phyloP scores from a whole-genome alignment of 2,797 vertebrate species.

The Artibeus lituratus region DNA sequence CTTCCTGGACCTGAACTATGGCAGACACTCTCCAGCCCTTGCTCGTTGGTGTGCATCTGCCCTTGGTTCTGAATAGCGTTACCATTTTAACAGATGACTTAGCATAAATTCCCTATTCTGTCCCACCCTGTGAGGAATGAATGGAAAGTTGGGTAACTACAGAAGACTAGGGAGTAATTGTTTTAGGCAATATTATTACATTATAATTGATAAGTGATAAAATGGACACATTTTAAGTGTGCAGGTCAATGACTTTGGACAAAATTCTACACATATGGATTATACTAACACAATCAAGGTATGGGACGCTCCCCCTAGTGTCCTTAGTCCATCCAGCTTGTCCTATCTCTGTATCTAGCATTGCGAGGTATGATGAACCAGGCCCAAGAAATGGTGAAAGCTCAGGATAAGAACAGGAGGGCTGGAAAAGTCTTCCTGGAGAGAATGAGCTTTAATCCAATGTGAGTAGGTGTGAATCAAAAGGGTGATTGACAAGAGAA shows the following conservation, averaged over 20 bases:
- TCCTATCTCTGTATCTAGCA: not conserved
- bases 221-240: not conserved
- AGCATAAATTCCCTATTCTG: not conserved
- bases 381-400: not conserved
- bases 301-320: not conserved
- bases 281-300: not conserved
- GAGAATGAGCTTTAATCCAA: not conserved
- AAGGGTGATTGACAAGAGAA: not conserved
- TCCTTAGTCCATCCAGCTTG: not conserved
- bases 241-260: not conserved
- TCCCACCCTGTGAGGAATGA: not conserved
- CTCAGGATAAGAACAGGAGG: accelerated
- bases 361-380: no score
- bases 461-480: not conserved
- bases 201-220: not conserved
- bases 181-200: not conserved
- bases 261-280: not conserved
- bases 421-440: not conserved
- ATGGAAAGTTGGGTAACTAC: not conserved
- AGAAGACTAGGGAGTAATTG: not conserved
- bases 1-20: not conserved
- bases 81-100: not conserved
- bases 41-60: not conserved
- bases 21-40: not conserved
- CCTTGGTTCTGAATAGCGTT: not conserved